Conservation (phyloP, 2,888 invertebrate genomes). For the Heliothis peltigera region DNA sequence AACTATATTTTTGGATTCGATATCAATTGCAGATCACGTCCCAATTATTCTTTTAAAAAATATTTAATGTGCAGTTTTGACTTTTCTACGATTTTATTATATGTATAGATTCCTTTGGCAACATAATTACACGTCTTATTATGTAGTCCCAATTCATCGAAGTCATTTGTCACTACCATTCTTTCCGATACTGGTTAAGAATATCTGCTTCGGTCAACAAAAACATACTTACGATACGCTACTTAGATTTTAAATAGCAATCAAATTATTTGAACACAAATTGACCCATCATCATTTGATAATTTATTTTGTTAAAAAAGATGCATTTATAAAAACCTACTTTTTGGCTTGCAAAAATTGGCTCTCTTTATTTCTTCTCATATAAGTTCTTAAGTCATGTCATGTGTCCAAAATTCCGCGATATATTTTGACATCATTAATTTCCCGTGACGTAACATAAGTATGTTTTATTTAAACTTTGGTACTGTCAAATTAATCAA, state of each 20-base stretch:
- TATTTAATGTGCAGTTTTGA: too few relatives aligned
- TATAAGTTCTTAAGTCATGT: background rate
- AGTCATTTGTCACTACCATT: constrained; percentile 70
- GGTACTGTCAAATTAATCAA: constrained; percentile 70
- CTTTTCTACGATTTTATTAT: too few relatives aligned
- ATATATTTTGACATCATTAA: background rate
- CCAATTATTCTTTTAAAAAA: too few relatives aligned
- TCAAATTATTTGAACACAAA: too few relatives aligned
- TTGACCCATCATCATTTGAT: background rate
- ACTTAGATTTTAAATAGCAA: background rate
- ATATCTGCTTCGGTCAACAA: constrained; percentile 20
- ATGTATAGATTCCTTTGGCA: constrained; percentile 10
- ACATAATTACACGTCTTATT: constrained; percentile 32
- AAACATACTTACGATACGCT: constrained; percentile 31
- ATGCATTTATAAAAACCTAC: too few relatives aligned
- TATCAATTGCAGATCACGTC: too few relatives aligned
- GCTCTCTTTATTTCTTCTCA: background rate
- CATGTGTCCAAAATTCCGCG: too few relatives aligned
- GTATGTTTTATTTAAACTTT: constrained; percentile 57
- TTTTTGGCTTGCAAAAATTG: too few relatives aligned
- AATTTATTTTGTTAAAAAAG: background rate
- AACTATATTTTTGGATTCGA: too few relatives aligned
- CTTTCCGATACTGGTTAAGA: constrained; percentile 42
- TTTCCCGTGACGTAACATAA: constrained; percentile 31
- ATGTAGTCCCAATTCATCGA: constrained; percentile 56